A percentile compares a stretch with the other conserved stretches of the same genome.
Evolutionary conservation across 2,113 vertebrate genomes (phyloP).

Genomic region (Empidonax alnorum): DNA sequence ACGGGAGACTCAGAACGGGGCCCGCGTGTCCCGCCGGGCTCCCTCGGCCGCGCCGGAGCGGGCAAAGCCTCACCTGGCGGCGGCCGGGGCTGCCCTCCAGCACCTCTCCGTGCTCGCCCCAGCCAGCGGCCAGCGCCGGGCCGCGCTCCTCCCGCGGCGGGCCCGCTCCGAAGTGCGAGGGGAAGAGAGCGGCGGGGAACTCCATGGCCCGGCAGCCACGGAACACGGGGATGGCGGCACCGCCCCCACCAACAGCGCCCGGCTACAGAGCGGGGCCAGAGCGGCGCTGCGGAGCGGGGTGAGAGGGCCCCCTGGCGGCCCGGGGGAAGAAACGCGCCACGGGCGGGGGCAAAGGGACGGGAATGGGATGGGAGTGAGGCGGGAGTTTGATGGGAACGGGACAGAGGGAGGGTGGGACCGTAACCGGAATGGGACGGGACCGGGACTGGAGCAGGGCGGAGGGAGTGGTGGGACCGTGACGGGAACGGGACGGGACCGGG

Average conservation of each 20-base stretch:
- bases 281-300: accelerated
- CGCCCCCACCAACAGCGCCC: not conserved
- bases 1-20: accelerated
- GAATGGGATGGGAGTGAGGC: accelerated
- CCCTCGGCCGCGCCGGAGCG: too few relatives aligned
- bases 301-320: not conserved
- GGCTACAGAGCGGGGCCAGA: not conserved
- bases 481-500: not conserved
- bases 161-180: not conserved
- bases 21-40: accelerated
- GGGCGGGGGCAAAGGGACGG: accelerated
- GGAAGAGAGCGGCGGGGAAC: slow-evolving; percentile 26
- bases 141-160: not conserved
- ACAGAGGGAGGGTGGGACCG: too few relatives aligned
- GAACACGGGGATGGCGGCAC: not conserved
- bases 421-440: not conserved
- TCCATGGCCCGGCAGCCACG: not conserved
- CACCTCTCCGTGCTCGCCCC: slow-evolving; percentile 18
- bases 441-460: not conserved
- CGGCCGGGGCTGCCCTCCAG: not conserved
- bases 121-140: not conserved
- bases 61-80: not conserved
- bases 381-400: accelerated
- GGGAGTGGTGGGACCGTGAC: too few relatives aligned
- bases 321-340: not conserved